These are phyloP conservation scores for Temnothorax longispinosus DNA, from an alignment of 1,140 invertebrate genomes.

Conservation along the genomic window DNA sequence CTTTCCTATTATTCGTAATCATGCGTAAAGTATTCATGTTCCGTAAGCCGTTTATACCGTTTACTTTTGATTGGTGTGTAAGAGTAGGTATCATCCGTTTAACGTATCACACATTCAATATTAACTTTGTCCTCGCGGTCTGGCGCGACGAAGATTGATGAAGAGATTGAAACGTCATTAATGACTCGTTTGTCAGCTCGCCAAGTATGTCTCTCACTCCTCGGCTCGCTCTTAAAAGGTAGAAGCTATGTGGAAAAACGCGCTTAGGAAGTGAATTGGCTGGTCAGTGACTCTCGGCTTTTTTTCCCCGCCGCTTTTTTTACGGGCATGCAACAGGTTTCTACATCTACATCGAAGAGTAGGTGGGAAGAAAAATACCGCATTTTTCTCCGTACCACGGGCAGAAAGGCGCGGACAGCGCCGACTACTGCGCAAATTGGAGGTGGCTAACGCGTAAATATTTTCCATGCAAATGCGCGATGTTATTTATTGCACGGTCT, in stretches of 20 bases:
- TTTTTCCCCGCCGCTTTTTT: constrained; percentile 24
- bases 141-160: constrained; percentile 56
- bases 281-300: constrained; percentile 50
- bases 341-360: constrained; percentile 65
- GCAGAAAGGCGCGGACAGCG: constrained; percentile 3
- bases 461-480: constrained; percentile 32
- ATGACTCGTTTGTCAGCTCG: constrained; percentile 61
- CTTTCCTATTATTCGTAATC: constrained; percentile 38
- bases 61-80: constrained; percentile 50
- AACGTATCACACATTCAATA: constrained; percentile 55
- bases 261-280: constrained; percentile 55
- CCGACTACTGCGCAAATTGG: constrained; percentile 38
- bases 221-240: constrained; percentile 38
- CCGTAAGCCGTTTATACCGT: constrained; percentile 26
- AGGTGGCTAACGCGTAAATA: constrained; percentile 23
- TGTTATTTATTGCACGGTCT: constrained; percentile 19
- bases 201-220: constrained; percentile 51
- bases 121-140: constrained; percentile 50
- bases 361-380: constrained; percentile 64
- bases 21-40: constrained; percentile 23
- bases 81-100: constrained; percentile 44
- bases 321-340: constrained; percentile 71
- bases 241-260: constrained; percentile 49
- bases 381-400: constrained; percentile 16
- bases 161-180: constrained; percentile 60